A percentile compares a stretch with the other conserved stretches of the same genome.
phyloP scores from a whole-genome alignment of 2,888 invertebrate species.

The Gari tellinella region DNA sequence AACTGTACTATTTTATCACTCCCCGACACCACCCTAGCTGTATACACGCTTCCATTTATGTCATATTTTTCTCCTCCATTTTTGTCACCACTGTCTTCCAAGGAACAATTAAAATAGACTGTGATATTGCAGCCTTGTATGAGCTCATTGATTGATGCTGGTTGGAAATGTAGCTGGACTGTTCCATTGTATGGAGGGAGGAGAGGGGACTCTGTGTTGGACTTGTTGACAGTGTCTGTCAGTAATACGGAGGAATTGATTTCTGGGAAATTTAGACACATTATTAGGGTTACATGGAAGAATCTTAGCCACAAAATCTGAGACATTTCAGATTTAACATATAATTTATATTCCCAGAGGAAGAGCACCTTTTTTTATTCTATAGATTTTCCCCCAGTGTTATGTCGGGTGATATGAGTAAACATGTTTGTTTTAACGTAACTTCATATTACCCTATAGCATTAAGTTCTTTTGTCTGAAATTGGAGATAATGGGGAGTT shows the following conservation, averaged over 20 bases:
- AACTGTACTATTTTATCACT: constrained; percentile 47
- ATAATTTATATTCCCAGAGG: too few species aligned
- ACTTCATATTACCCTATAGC: too few species aligned
- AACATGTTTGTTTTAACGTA: too few species aligned
- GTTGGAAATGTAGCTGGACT: constrained; percentile 75
- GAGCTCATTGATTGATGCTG: constrained; percentile 75
- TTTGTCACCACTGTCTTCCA: constrained; percentile 47
- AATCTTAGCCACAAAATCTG: constrained; percentile 35
- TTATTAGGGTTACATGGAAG: constrained; percentile 49
- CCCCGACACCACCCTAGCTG: constrained; percentile 42
- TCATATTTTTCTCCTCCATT: constrained; percentile 30
- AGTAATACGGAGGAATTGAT: constrained; percentile 47
- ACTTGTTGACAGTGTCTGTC: constrained; percentile 50
- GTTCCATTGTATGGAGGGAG: constrained; percentile 65
- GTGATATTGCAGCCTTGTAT: constrained; percentile 72
- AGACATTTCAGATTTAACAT: constrained; percentile 46
- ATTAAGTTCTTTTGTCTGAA: too few species aligned
- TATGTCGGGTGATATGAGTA: too few species aligned
- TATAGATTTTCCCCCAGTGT: not conserved
- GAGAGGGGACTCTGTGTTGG: constrained; percentile 18
- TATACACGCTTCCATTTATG: constrained; percentile 34
- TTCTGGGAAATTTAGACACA: constrained; percentile 52
- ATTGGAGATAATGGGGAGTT: not conserved
- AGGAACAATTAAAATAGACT: constrained; percentile 75
- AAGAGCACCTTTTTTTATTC: constrained; percentile 3